Conservation (phyloP, 2,113 vertebrate genomes). For the Cryptotis parvus region DNA sequence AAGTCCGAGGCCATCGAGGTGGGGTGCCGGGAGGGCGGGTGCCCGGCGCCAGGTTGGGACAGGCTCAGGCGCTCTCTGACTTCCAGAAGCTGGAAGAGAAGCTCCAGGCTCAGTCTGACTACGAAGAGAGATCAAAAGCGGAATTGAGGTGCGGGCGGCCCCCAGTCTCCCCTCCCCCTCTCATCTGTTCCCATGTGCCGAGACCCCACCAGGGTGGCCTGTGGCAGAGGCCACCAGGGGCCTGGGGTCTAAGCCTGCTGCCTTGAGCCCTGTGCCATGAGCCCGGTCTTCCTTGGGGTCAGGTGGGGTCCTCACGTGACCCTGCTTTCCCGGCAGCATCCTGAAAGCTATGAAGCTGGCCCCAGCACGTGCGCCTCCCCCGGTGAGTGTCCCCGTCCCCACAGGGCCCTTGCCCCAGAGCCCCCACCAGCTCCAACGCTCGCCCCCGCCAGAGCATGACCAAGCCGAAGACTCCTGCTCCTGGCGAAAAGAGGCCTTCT, state of each 20-base stretch:
- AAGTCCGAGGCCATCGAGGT: constrained; percentile 96
- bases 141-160: constrained; percentile 95
- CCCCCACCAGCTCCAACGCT: too few species aligned
- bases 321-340: constrained; percentile 88
- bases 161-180: not conserved
- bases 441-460: too few species aligned
- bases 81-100: constrained; percentile 95
- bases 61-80: not conserved
- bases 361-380: constrained; percentile 91
- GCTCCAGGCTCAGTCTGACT: constrained; percentile 95
- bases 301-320: not conserved
- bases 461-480: too few species aligned
- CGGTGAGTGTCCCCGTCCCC: constrained; percentile 91
- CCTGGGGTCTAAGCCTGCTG: not conserved
- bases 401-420: too few species aligned
- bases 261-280: not conserved
- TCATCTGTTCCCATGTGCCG: not conserved
- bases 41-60: not conserved
- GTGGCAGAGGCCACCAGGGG: too few species aligned
- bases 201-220: too few species aligned
- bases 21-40: constrained; percentile 19
- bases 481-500: too few species aligned
- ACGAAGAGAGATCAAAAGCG: constrained; percentile 98
- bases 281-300: not conserved
- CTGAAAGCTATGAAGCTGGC: constrained; percentile 97